phyloP scores from a whole-genome alignment of 2,888 invertebrate genomes.

The Drosophila paracracens region DNA sequence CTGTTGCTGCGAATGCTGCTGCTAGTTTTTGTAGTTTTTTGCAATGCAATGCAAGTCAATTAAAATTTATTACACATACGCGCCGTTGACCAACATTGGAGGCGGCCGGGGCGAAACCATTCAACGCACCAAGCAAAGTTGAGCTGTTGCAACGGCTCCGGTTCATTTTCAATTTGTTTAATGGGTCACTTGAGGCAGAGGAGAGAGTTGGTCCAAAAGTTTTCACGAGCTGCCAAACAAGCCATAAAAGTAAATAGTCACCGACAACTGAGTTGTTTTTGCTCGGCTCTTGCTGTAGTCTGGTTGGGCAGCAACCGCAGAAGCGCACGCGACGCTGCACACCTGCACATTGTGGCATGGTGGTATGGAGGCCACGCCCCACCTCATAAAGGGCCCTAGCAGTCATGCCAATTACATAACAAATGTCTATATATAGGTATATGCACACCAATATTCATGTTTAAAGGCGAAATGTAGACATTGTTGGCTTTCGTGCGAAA shows the following conservation, averaged over 20 bases:
- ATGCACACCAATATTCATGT: conserved; percentile 32
- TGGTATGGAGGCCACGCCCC: conserved; percentile 2
- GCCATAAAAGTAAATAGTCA: conserved; percentile 76
- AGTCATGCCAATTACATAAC: conserved; percentile 35
- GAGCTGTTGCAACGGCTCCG: conserved; percentile 28
- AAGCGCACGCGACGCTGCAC: conserved; percentile 50
- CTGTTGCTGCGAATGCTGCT: conserved; percentile 7
- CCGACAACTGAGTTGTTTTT: conserved; percentile 16
- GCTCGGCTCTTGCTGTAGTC: neutral
- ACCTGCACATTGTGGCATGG: conserved; percentile 48
- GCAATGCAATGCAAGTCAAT: conserved; percentile 73
- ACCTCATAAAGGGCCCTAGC: neutral
- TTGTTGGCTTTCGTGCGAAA: conserved; percentile 77
- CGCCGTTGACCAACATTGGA: conserved; percentile 37
- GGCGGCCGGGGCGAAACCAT: neutral
- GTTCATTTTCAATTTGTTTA: conserved; percentile 78
- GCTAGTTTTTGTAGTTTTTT: conserved; percentile 21
- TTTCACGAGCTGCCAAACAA: conserved; percentile 75
- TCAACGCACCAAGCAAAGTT: conserved; percentile 15
- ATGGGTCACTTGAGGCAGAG: conserved; percentile 73
- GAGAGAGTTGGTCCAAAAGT: conserved; percentile 51
- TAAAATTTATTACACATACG: conserved; percentile 80
- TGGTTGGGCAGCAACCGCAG: conserved; percentile 30
- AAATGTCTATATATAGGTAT: neutral
- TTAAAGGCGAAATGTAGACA: conserved; percentile 66